phyloP scores from a whole-genome alignment of 1,140 invertebrate genomes.

The Thaumetopoea pityocampa region DNA sequence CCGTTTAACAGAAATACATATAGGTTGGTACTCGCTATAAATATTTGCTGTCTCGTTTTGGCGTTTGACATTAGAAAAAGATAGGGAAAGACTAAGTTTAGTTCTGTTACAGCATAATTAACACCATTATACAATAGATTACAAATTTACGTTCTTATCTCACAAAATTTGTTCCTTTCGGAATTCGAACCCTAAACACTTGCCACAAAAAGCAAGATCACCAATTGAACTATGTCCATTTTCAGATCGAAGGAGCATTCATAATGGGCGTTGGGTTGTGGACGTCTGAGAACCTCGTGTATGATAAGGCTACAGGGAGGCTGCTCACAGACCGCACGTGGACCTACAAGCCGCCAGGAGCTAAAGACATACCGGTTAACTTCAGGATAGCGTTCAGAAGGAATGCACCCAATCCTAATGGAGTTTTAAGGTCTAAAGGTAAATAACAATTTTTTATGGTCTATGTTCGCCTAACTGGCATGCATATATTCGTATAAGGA shows the following conservation, averaged over 20 bases:
- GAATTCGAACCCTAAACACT: too few species aligned
- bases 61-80: too few species aligned
- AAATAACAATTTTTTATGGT: too few species aligned
- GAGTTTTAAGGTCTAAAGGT: constrained; percentile 85
- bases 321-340: constrained; percentile 82
- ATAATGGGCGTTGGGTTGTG: constrained; percentile 87
- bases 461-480: too few species aligned
- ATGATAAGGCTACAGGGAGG: constrained; percentile 77
- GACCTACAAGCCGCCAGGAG: constrained; percentile 86
- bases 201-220: constrained; percentile 1
- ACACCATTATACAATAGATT: background rate
- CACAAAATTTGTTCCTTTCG: too few species aligned
- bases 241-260: constrained; percentile 86
- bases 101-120: too few species aligned
- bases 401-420: constrained; percentile 80
- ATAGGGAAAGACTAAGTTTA: too few species aligned
- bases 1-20: too few species aligned
- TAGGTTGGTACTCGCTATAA: too few species aligned
- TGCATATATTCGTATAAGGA: too few species aligned
- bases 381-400: constrained; percentile 78
- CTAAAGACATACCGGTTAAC: constrained; percentile 78
- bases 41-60: too few species aligned
- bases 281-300: constrained; percentile 80
- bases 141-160: too few species aligned
- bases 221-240: background rate